Evolutionary conservation across 2,888 invertebrate genomes (phyloP).

Genomic region (Melanostoma mellinum): DNA sequence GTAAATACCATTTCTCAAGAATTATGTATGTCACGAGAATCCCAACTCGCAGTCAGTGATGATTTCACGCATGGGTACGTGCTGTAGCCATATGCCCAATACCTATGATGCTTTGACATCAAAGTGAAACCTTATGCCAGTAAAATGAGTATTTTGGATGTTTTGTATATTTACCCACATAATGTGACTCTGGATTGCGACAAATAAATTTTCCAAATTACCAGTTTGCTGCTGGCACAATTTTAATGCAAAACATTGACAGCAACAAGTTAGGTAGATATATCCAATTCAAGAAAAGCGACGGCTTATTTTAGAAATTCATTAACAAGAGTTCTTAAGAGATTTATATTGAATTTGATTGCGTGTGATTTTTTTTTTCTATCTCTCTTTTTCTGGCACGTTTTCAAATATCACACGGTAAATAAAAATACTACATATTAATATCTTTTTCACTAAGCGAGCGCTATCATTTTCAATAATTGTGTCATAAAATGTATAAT

Average conservation of each 20-base stretch:
- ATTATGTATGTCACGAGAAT: constrained; percentile 39
- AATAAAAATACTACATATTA: constrained; percentile 43
- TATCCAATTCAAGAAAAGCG: background rate
- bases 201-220: constrained; percentile 46
- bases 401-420: constrained; percentile 35
- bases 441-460: constrained; percentile 48
- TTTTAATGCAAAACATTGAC: constrained; percentile 4
- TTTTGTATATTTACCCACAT: constrained; percentile 13
- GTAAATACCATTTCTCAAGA: constrained; percentile 26
- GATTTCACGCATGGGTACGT: constrained; percentile 43
- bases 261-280: constrained; percentile 1
- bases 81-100: constrained; percentile 44
- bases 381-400: constrained; percentile 40
- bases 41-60: constrained; percentile 32
- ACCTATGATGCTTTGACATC: constrained; percentile 24
- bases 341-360: too few relatives aligned
- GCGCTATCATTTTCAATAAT: constrained; percentile 57
- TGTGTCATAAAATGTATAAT: constrained; percentile 59
- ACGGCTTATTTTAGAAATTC: background rate
- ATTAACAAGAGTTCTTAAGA: background rate
- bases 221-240: background rate
- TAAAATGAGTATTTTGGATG: constrained; percentile 9
- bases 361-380: background rate
- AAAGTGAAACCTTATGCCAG: background rate
- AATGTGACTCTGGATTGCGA: constrained; percentile 14